Base-by-base conservation (phyloP, 2,797 vertebrate genomes). In the Myotis daubentonii region DNA sequence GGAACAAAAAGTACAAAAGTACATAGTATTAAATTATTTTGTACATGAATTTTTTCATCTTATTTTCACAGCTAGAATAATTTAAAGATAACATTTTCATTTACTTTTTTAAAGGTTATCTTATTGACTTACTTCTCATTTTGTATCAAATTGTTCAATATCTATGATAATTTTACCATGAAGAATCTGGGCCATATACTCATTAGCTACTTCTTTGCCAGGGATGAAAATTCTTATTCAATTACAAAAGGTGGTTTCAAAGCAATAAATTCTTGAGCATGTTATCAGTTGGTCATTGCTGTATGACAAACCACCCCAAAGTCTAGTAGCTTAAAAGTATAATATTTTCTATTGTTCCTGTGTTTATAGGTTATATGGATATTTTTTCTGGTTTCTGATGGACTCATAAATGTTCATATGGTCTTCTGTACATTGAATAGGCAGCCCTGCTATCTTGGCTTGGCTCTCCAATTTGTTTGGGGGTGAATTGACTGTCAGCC, bases 31-130 rank as follows among this genome's bases (percentile, higher is more conserved):
- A 91, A 93, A 66, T 89, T 8, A 76, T 53, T 94, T 95, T 82
- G 30, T 55, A 47, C 33, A 78, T 82, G 9, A 16, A 80, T 6
- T 30, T 89, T 91, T 96, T 89, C 53, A 65, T 78, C 51, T 84
- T 94, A 8, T 81, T 94, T 92, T 85, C 33, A 19, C 84, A 78
- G 23, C 10, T 68, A 76, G 23, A 84, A 30, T 20, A 82, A 62
- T 76, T 87, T 83, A 84, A 68, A 91, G 19, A 87, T 74, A 96
- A 41, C 47, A 66, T 93, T 96, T 88, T 12, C 28, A 57, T 76
- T 96, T 89, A 55, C 44, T 89, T 93, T 86, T 88, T 75, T 44
- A 82, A 91, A 89, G 62, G 41, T 92, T 92, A 75, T 47, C 65
- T 83, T 89, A 90, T 25, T 93, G 44, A 71, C 78, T 80, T 36